Evolutionary conservation across 2,888 invertebrate genomes (phyloP).

Genomic region (Hydrotaea diabolus): DNA sequence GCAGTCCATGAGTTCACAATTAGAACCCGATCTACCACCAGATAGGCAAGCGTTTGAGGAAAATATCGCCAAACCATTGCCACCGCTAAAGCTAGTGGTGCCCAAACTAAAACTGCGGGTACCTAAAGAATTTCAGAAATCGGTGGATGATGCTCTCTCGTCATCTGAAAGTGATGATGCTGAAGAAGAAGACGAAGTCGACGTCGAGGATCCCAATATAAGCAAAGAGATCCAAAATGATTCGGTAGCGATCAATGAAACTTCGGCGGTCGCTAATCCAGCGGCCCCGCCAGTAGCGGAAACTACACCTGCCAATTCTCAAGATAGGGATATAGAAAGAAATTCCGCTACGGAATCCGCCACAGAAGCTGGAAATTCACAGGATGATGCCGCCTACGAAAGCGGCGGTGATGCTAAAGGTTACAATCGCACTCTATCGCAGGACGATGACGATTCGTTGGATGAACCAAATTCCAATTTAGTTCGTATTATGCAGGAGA

Average conservation of each 20-base stretch:
- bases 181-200: conserved; percentile 71
- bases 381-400: conserved; percentile 45
- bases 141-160: conserved; percentile 79
- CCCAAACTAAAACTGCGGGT: conserved; percentile 87
- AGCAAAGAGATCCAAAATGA: neutral
- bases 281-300: conserved; percentile 44
- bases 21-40: conserved; percentile 56
- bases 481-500: conserved; percentile 75
- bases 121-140: conserved; percentile 83
- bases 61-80: neutral
- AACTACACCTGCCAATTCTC: conserved; percentile 63
- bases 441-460: conserved; percentile 69
- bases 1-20: neutral
- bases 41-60: conserved; percentile 27
- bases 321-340: conserved; percentile 61
- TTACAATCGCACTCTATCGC: conserved; percentile 13
- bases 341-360: conserved; percentile 68
- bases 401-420: conserved; percentile 27
- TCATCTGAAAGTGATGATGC: conserved; percentile 78
- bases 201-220: conserved; percentile 29
- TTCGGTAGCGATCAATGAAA: conserved; percentile 22
- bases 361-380: conserved; percentile 56
- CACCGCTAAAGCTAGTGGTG: conserved; percentile 79
- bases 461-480: conserved; percentile 73
- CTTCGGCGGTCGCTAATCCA: conserved; percentile 18